Percentiles rank a stretch among this genome's conserved stretches.
phyloP scores from a whole-genome alignment of 2,888 invertebrate genomes.

The Girardia tigrina region DNA sequence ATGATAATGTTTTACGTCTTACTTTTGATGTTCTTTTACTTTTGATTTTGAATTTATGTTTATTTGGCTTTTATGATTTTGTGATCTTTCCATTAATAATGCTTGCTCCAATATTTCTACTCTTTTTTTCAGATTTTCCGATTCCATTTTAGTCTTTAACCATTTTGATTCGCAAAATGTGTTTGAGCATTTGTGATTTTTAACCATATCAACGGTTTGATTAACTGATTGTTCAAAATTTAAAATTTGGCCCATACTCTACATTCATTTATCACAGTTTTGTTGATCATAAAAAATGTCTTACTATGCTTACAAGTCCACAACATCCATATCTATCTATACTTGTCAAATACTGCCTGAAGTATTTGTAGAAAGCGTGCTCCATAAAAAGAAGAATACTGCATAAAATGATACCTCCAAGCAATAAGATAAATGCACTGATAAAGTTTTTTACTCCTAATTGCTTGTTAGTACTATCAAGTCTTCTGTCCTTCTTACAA shows the following conservation, averaged over 20 bases:
- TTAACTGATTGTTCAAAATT: conserved; percentile 68
- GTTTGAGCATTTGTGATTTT: conserved; percentile 64
- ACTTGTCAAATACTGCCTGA: not conserved
- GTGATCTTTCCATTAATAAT: not conserved
- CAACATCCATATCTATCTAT: conserved; percentile 19
- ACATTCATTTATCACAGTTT: conserved; percentile 35
- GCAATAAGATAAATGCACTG: conserved; percentile 23
- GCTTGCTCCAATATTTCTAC: conserved; percentile 26
- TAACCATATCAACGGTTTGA: conserved; percentile 64
- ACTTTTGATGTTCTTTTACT: too few species aligned
- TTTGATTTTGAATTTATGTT: too few species aligned
- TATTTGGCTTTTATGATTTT: not conserved
- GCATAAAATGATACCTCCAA: conserved; percentile 15
- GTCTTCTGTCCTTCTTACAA: not conserved
- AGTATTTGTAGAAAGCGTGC: conserved; percentile 5
- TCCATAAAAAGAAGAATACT: conserved; percentile 25
- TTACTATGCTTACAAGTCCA: conserved; percentile 26
- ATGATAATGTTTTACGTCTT: too few species aligned
- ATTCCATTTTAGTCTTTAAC: conserved; percentile 77
- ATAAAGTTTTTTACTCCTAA: conserved; percentile 29
- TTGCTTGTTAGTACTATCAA: conserved; percentile 11
- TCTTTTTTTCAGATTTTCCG: conserved; percentile 54
- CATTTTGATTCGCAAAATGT: conserved; percentile 53
- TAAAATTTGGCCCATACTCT: conserved; percentile 63
- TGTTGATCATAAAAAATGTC: not conserved